Evolutionary conservation across 2,888 invertebrate species (phyloP), one percentile per base, ranked within the genome.

Genomic region (Ochropacha duplaris): DNA sequence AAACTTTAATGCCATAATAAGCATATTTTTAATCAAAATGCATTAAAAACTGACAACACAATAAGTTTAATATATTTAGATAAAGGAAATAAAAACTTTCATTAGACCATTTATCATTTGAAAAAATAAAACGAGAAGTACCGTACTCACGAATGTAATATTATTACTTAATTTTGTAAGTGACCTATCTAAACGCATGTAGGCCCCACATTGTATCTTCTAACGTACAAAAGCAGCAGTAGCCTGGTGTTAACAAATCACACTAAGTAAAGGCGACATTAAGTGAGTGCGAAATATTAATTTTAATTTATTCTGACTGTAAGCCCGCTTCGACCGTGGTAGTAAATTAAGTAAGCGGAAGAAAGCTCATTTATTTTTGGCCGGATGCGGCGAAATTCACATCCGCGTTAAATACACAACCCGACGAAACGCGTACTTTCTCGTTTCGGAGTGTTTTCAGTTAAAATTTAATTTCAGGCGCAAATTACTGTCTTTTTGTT

Each of bases 341-440:
- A 84, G 86, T 89, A 88, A 90, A 90, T 92, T 91, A 90, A 91
- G 88, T 88, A 88, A 88, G 88, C 91, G 90, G 92, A 92, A 92
- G 91, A 90, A 90, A 88, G 86, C 88, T 90, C 90, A 88, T 91
- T 91, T 90, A 90, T 90, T 92, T 91, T 90, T 91, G 88, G 89
- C 81, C 89, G 90, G 92, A 90, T 87, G 90, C 86, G 88, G 88
- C 83, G 86, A 86, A 90, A 86, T 90, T 87, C 88, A 87, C 89
- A 90, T 92, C 90, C 90, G 90, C 89, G 88, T 88, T 90, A 90
- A 91, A 90, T 88, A 90, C 87, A 89, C 87, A 88, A 85, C 83
- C 86, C 88, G 80, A 72, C 83, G 83, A 82, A 83, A 83, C 78
- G 79, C 80, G 81, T 79, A 85, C 83, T 84, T 83, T 81, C 80